Evolutionary conservation across 2,888 invertebrate genomes (phyloP), one percentile per base, ranked within the genome.

Genomic region (Hirtodrosophila alboralis): DNA sequence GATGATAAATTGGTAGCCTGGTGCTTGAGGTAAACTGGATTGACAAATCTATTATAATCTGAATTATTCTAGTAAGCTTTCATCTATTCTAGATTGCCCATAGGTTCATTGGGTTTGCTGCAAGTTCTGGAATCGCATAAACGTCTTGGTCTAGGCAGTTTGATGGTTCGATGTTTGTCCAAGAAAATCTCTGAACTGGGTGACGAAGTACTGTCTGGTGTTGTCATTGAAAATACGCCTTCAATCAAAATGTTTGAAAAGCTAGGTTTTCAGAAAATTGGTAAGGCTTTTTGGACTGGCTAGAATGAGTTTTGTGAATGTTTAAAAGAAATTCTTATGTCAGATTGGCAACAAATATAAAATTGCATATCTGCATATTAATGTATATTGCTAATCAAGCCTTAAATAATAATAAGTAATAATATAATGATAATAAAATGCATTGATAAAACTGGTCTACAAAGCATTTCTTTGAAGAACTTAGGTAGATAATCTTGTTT

Each of bases 171-270:
- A 10, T 67, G 67, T 8, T 57, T 90, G 66, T 69, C 88, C 1
- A 86, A 84, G 41, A 40, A 59, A n/a, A 70, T 89, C 9, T 70
- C 80, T 0, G 72, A 69, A 2, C 36, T 75, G 9, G 75, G 72
- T 3, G 68, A 75, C 16, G 87, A 88, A 36, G 80, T 86, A 1
- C 27, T 74, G 13, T 87, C 89, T 1, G 83, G 89, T 0, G 88
- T 90, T 2, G 60, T 89, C 0, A 43, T 45, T 0, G 36, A 36
- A 10, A 87, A 88, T 43, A 66, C 53, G 1, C 64, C 86, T 2
- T 90, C 90, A 0, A 75, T 76, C 4, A 64, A 65, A 7, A 81
- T 90, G 83, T 90, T 90, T 53, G 71, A 84, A 14, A 85, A 81
- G 45, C 36, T 88, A 1, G 88, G 87, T 0, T 89, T 88, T 30